These are phyloP conservation scores for Rhabdomys dilectus DNA, from an alignment of 2,113 vertebrate genomes.

Conservation along the genomic window DNA sequence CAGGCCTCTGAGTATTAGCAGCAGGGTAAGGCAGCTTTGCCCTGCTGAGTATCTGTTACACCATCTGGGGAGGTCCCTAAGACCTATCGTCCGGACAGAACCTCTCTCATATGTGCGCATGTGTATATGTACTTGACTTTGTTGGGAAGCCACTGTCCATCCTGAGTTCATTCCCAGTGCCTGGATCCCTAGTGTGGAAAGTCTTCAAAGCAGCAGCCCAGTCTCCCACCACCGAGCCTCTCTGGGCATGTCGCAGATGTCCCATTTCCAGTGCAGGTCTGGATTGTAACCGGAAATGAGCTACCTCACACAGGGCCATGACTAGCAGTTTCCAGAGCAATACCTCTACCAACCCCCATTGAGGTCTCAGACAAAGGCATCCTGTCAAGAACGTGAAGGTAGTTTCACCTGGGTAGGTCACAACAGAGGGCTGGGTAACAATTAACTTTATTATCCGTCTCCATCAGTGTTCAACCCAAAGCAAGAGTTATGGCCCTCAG, in stretches of 20 bases:
- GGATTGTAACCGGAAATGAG: neutral
- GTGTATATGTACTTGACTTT: neutral
- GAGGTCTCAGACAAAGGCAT: neutral
- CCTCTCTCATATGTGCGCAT: neutral
- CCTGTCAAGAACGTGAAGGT: neutral
- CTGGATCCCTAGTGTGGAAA: neutral
- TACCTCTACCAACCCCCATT: rapidly evolving
- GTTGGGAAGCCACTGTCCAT: neutral
- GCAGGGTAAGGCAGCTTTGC: neutral
- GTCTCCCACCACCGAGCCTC: neutral
- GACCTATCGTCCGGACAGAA: neutral
- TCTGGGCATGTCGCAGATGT: neutral
- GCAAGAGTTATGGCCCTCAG: neutral
- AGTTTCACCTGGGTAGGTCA: neutral
- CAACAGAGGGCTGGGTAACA: neutral
- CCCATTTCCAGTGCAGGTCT: neutral
- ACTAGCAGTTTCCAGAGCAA: neutral
- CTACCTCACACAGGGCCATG: neutral
- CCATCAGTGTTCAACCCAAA: neutral
- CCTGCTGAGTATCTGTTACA: neutral
- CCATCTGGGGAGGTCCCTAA: neutral
- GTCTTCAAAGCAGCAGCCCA: neutral
- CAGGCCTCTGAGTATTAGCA: neutral
- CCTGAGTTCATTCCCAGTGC: neutral
- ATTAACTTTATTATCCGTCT: slow-evolving; percentile 62